Conservation (phyloP, 1,140 invertebrate species). For the Lethocerus indicus region DNA sequence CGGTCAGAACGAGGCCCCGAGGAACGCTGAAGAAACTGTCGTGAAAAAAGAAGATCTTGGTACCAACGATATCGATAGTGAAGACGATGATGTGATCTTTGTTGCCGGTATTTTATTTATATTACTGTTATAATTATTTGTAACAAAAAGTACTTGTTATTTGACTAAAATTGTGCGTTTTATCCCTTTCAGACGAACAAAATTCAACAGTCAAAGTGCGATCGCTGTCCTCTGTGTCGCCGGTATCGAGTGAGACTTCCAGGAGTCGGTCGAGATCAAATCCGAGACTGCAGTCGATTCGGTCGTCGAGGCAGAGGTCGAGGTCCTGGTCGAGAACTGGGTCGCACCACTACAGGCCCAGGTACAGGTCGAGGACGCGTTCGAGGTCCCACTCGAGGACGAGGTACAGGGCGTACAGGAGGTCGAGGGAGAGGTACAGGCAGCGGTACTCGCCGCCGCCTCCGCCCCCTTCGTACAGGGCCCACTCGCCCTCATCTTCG, state of each 20-base stretch:
- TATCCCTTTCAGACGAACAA: too few species aligned
- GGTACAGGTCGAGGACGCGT: neutral
- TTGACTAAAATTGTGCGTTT: too few species aligned
- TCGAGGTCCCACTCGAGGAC: constrained; percentile 1
- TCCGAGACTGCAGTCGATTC: too few species aligned
- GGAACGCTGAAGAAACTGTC: too few species aligned
- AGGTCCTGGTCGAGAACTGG: neutral
- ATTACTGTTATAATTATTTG: too few species aligned
- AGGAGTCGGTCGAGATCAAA: neutral
- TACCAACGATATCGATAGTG: neutral
- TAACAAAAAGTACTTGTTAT: too few species aligned
- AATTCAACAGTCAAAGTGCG: constrained; percentile 3
- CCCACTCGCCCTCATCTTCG: neutral
- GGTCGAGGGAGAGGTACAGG: too few species aligned
- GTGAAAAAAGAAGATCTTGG: too few species aligned
- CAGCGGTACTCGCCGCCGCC: too few species aligned
- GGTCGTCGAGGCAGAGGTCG: neutral
- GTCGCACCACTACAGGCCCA: neutral
- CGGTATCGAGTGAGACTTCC: neutral
- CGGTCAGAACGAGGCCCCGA: too few species aligned
- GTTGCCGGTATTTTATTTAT: too few species aligned
- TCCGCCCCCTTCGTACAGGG: too few species aligned
- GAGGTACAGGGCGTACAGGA: neutral
- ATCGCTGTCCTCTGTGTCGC: constrained; percentile 4
- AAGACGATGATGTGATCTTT: neutral